Base-by-base conservation (phyloP, 2,113 vertebrate genomes). In the Maylandia zebra region DNA sequence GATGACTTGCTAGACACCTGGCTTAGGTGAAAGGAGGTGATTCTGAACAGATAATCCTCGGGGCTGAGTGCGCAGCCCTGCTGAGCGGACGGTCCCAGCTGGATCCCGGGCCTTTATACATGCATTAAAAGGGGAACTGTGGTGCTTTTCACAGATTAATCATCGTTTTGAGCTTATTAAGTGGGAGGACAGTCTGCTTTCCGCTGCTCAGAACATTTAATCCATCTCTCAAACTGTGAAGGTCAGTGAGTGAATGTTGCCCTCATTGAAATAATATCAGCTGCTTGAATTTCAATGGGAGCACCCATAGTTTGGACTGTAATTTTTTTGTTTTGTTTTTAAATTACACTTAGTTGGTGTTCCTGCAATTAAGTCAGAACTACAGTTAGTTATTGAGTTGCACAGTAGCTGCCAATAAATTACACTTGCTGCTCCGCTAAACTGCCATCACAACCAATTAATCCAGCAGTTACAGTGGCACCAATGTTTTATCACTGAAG, bases 111-210 rank as follows among this genome's bases (percentile, higher is more conserved):
- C 94, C 94, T 93, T 95, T 91, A 92, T 41, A 91, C 87, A 86
- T 93, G 94, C 91, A 92, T 96, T 93, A 93, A 89, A 90, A 89
- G 86, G 86, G 89, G 91, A 92, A 91, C 86, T 50, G 82, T 69
- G 90, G 87, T 86, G 91, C 90, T 92, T 95, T 93, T 91, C 87
- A 76, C 92, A 96, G 94, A 96, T 97, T 94, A 96, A 96, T 97
- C 96, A 95, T 96, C 89, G 93, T 97, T 96, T 96, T 93, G 88
- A 95, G 94, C 93, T 94, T 95, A 96, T 96, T 96, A 95, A 95
- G 93, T 91, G 90, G 94, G 95, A 95, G 94, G 95, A 95, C 92
- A 92, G 92, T 94, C 90, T 91, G 90, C 92, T 94, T 94, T 93
- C 86, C 87, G 85, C 92, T 85, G 92, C 84, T 94, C 89, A 89